phyloP scores from a whole-genome alignment of 2,797 vertebrate genomes.

The Gadopsis marmoratus region DNA sequence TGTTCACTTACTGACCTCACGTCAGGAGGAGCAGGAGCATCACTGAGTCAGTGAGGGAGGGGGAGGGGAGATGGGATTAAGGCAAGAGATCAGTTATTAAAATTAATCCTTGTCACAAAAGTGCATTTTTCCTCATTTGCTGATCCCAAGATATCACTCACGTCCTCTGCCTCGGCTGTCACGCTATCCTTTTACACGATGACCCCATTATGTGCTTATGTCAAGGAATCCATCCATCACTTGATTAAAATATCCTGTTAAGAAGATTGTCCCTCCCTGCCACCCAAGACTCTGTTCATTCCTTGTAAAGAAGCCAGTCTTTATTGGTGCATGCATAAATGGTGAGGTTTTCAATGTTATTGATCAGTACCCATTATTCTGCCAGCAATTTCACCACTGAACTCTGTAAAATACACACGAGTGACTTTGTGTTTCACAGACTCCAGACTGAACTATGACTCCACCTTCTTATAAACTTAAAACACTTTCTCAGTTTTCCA shows the following conservation, averaged over 20 bases:
- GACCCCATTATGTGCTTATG: not conserved
- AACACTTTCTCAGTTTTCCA: not conserved
- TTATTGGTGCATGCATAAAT: not conserved
- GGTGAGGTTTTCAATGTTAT: not conserved
- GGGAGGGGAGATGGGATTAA: not conserved
- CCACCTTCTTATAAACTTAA: not conserved
- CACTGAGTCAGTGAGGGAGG: conserved; percentile 1
- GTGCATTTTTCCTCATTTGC: not conserved
- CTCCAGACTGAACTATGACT: conserved; percentile 5
- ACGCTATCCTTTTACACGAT: not conserved
- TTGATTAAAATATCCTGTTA: conserved; percentile 35
- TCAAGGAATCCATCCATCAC: conserved; percentile 26
- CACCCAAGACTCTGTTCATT: conserved; percentile 2
- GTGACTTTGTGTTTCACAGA: conserved; percentile 16
- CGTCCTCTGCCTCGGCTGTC: not conserved
- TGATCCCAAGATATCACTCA: not conserved
- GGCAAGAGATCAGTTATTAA: not conserved
- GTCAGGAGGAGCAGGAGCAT: conserved; percentile 34
- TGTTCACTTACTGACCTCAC: conserved; percentile 37
- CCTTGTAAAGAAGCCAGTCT: not conserved
- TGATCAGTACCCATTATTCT: conserved; percentile 10
- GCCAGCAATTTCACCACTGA: conserved; percentile 1
- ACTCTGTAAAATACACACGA: conserved; percentile 7
- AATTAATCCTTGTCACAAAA: not conserved
- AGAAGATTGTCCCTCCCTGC: conserved; percentile 6